Base-by-base conservation (phyloP, 2,113 vertebrate genomes). In the Melierax canorus region DNA sequence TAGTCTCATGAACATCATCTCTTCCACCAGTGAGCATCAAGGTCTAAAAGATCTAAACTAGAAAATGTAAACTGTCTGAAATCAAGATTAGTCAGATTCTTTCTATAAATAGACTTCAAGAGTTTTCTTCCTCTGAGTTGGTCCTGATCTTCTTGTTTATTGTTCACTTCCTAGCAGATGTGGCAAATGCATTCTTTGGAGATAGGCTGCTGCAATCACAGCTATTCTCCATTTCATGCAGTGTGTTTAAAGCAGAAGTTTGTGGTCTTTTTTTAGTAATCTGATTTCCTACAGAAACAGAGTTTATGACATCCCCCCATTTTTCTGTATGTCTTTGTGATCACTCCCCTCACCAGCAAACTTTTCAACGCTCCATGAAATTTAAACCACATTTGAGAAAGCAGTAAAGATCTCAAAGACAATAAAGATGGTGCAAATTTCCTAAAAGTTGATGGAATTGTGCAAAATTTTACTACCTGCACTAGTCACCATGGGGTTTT, bases 21-120 rank as follows among this genome's bases (percentile, higher is more conserved):
- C 10, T 88, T 74, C 9, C 30, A 77, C 11, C 50, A 71, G 9
- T 51, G 38, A 71, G 5, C 6, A 39, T 6, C 2, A 48, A 58
- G 22, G 7, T 38, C 12, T 73, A 41, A 80, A 78, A 62, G 30
- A 23, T 43, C 50, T 75, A 50, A 86, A n/a, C 36, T 11, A 18
- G 51, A 90, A 82, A 86, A 75, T 21, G 30, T 86, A 88, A 92
- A 46, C 56, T 78, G 15, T 56, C 66, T 94, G n/a, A 6, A 88
- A 45, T 68, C 6, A 58, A 71, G 60, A 72, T 75, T 94, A 94
- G 26, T 78, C 66, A 95, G 48, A 75, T 16, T 78, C 7, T 69
- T 76, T 88, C 66, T 5, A 1, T 63, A 66, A 69, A 58, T 21
- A 39, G 4, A 20, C 27, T 79, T 82, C 13, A 83, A 75, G 51